Percentiles rank a stretch among this genome's conserved stretches.
Evolutionary conservation across 1,140 invertebrate species (phyloP).

Genomic region (Meloidogyne chitwoodi): DNA sequence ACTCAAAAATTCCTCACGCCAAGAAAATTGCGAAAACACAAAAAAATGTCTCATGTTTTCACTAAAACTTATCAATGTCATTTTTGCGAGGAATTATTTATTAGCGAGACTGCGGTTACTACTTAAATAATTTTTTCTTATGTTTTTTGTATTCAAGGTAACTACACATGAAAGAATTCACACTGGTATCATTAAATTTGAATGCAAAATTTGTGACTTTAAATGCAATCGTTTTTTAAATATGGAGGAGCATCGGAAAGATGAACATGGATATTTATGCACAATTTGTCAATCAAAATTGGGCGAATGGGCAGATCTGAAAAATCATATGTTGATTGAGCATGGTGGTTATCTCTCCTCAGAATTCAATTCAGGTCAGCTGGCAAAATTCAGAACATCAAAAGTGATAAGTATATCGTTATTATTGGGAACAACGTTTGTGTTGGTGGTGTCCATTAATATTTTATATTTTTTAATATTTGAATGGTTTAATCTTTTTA

Average conservation of each 20-base stretch:
- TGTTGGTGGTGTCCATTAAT: not conserved
- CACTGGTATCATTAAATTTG: slow-evolving; percentile 59
- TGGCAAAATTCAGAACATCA: not conserved
- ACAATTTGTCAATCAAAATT: slow-evolving; percentile 53
- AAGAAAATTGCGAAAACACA: slow-evolving; percentile 58
- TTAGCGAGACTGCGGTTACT: slow-evolving; percentile 50
- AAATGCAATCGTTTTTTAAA: slow-evolving; percentile 54
- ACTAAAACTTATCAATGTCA: slow-evolving; percentile 59
- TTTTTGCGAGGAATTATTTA: slow-evolving; percentile 59
- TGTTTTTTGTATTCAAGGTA: slow-evolving; percentile 38
- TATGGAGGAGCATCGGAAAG: slow-evolving; percentile 58
- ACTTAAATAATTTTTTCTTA: slow-evolving; percentile 5
- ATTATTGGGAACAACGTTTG: not conserved
- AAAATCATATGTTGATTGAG: slow-evolving; percentile 55
- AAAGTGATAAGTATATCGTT: not conserved
- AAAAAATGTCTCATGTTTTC: slow-evolving; percentile 60
- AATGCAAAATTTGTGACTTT: slow-evolving; percentile 58
- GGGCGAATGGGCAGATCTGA: slow-evolving; percentile 55
- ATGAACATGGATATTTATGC: slow-evolving; percentile 59
- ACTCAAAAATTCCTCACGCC: slow-evolving; percentile 58
- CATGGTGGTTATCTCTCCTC: slow-evolving; percentile 57
- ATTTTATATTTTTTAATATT: not conserved
- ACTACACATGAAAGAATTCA: slow-evolving; percentile 58
- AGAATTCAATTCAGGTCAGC: slow-evolving; percentile 49
- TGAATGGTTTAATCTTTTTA: not conserved